phyloP scores from a whole-genome alignment of 1,140 invertebrate species.

The Solenopsis fugax region DNA sequence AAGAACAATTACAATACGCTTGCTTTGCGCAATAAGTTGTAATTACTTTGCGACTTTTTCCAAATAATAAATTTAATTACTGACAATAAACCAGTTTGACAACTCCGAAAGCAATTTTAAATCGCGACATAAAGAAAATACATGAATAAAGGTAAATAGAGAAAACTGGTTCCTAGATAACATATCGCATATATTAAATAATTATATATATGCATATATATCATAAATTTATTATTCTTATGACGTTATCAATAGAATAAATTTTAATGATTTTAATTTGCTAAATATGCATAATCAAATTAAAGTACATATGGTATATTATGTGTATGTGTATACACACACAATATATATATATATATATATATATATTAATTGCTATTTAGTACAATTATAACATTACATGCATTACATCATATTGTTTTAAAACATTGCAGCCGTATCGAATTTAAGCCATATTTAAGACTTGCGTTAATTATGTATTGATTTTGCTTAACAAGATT shows the following conservation, averaged over 20 bases:
- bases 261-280: too few species aligned
- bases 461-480: neutral
- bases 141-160: neutral
- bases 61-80: neutral
- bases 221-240: too few species aligned
- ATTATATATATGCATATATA: neutral
- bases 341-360: neutral
- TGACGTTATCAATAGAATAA: too few species aligned
- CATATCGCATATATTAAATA: neutral
- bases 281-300: too few species aligned
- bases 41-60: neutral
- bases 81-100: constrained; percentile 5
- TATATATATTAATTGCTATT: neutral
- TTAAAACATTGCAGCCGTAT: neutral
- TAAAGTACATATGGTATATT: too few species aligned
- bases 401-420: too few species aligned
- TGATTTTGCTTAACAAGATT: neutral
- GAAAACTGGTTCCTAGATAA: constrained; percentile 22
- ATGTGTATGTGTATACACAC: too few species aligned
- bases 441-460: too few species aligned
- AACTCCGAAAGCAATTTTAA: neutral
- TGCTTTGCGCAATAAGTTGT: too few species aligned
- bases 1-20: neutral
- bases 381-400: neutral
- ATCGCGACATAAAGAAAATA: neutral